phyloP scores from a whole-genome alignment of 1,140 invertebrate species.

The Drosophila tani region DNA sequence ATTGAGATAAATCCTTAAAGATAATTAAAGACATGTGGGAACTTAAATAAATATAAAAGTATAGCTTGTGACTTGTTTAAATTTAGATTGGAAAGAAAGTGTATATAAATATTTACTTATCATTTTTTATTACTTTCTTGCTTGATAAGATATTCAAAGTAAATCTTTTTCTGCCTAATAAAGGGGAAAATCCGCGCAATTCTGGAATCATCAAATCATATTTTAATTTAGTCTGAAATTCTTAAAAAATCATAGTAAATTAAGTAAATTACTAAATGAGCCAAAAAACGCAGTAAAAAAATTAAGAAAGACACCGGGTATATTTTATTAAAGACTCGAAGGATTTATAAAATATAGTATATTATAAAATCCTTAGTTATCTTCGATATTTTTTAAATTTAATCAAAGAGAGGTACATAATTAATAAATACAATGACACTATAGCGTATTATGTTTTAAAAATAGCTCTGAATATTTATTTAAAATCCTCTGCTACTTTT shows the following conservation, averaged over 20 bases:
- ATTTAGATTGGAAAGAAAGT: no score
- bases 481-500: no score
- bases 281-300: neutral
- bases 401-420: no score
- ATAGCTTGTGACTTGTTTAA: no score
- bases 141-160: slow-evolving; percentile 5
- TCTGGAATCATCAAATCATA: neutral
- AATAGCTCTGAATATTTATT: no score
- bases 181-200: neutral
- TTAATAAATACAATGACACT: no score
- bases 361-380: no score
- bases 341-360: no score
- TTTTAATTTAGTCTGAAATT: neutral
- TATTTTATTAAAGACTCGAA: no score
- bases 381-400: no score
- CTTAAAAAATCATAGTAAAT: neutral
- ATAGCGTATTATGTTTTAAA: no score
- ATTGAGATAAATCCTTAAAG: neutral
- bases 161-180: neutral
- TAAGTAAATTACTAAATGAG: neutral
- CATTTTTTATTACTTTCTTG: neutral
- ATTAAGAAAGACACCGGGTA: no score
- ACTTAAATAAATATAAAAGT: neutral
- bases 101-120: neutral
- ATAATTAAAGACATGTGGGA: slow-evolving; percentile 14